Evolutionary conservation across 2,797 vertebrate species (phyloP).

Genomic region (Thunnus albacares): DNA sequence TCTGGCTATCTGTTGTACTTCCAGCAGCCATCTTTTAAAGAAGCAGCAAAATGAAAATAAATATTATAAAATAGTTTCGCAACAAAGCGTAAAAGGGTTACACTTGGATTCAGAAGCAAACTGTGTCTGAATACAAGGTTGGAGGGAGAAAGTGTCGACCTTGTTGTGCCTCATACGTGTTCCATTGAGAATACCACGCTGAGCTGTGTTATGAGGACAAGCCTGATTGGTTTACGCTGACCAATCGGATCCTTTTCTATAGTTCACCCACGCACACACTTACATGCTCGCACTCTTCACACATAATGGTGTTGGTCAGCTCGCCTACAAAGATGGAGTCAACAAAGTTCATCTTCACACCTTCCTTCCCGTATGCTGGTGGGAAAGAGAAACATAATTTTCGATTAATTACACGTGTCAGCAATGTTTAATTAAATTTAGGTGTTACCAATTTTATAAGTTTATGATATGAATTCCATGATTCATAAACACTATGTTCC

Average conservation of each 20-base stretch:
- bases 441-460: neutral
- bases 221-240: neutral
- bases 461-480: neutral
- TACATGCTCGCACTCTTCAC: constrained; percentile 98
- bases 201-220: neutral
- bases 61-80: neutral
- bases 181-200: neutral
- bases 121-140: neutral
- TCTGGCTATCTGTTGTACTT: neutral
- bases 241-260: neutral
- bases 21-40: neutral
- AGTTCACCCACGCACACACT: constrained; percentile 71
- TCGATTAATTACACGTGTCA: neutral
- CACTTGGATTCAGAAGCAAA: constrained; percentile 4
- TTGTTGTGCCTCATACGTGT: neutral
- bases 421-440: neutral
- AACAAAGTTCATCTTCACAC: constrained; percentile 98
- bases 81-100: neutral
- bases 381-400: constrained; percentile 10
- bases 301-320: constrained; percentile 99
- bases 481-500: too few species aligned
- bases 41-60: neutral
- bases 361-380: constrained; percentile 97
- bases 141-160: constrained; percentile 1
- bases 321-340: constrained; percentile 99